Conservation (phyloP, 2,797 vertebrate genomes). For the Chlorospingus flavigularis region DNA sequence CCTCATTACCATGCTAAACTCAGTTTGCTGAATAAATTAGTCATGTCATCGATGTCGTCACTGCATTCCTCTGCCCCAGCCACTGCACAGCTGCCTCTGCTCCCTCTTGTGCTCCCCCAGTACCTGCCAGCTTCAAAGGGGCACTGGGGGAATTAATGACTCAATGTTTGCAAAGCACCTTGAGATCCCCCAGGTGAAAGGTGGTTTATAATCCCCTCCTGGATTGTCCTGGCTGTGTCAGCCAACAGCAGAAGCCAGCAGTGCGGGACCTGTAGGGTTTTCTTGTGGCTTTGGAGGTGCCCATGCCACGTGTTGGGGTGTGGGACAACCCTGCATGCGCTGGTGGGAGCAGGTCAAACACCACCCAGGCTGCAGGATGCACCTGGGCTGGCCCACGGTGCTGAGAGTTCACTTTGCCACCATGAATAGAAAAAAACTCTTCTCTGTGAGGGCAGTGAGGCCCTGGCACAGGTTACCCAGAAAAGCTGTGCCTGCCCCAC, state of each 20-base stretch:
- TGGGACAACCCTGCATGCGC: accelerated
- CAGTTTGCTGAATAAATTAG: constrained; percentile 68
- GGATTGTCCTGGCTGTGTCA: neutral
- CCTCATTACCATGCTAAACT: constrained; percentile 71
- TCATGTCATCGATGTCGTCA: constrained; percentile 52
- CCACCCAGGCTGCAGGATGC: accelerated
- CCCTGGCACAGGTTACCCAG: neutral
- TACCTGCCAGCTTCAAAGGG: constrained; percentile 54
- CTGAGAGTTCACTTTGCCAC: accelerated
- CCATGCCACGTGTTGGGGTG: accelerated
- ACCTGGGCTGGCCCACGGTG: accelerated
- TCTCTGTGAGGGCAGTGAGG: neutral
- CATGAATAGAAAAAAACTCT: accelerated
- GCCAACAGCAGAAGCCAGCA: neutral
- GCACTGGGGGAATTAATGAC: constrained; percentile 28
- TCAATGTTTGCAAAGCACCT: constrained; percentile 41
- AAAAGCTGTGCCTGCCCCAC: neutral
- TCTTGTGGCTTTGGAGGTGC: neutral
- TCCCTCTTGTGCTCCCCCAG: constrained; percentile 3
- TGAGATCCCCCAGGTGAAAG: constrained; percentile 45
- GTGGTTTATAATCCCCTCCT: constrained; percentile 5
- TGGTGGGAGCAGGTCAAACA: neutral
- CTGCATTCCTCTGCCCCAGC: constrained; percentile 30
- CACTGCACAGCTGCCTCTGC: neutral
- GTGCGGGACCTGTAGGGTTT: neutral